Evolutionary conservation across 2,888 invertebrate genomes (phyloP).

Genomic region (Ophion costatus): DNA sequence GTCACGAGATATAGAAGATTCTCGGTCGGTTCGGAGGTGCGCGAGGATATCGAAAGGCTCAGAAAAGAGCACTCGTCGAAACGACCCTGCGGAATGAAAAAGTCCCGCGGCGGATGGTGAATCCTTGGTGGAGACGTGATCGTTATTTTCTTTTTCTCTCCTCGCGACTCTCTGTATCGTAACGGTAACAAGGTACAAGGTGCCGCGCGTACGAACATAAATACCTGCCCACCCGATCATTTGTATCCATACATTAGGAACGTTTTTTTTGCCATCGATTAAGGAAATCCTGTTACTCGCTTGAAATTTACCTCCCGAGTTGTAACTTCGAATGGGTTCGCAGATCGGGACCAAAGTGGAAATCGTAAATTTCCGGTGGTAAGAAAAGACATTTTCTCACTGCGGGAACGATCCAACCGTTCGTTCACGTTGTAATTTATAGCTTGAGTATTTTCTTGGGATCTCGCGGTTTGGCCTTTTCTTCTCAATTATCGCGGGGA

Average conservation of each 20-base stretch:
- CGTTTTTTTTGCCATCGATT: conserved; percentile 46
- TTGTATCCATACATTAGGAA: conserved; percentile 47
- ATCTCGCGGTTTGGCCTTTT: not conserved
- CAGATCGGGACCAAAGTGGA: conserved; percentile 24
- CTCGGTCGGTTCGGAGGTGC: conserved; percentile 84
- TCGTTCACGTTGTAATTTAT: conserved; percentile 40
- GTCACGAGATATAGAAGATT: conserved; percentile 87
- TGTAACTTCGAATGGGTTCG: conserved; percentile 31
- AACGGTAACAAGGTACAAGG: conserved; percentile 20
- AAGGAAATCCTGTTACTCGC: conserved; percentile 49
- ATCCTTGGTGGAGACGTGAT: not conserved
- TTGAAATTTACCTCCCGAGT: conserved; percentile 34
- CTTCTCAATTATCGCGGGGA: not conserved
- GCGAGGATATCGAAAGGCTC: conserved; percentile 70
- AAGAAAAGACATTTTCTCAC: conserved; percentile 28
- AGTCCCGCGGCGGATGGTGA: not conserved
- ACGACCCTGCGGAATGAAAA: conserved; percentile 64
- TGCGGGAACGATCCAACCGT: conserved; percentile 27
- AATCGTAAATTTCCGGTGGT: conserved; percentile 53
- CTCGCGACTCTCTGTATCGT: not conserved
- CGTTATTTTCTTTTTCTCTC: not conserved
- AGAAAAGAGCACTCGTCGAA: conserved; percentile 69
- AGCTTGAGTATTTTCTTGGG: conserved; percentile 23
- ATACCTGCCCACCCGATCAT: conserved; percentile 47
- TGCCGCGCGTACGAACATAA: conserved; percentile 18